Evolutionary conservation across 1,140 invertebrate species (phyloP), one percentile per base, ranked within the genome.

Genomic region (Trachymyrmex cornetzi): DNA sequence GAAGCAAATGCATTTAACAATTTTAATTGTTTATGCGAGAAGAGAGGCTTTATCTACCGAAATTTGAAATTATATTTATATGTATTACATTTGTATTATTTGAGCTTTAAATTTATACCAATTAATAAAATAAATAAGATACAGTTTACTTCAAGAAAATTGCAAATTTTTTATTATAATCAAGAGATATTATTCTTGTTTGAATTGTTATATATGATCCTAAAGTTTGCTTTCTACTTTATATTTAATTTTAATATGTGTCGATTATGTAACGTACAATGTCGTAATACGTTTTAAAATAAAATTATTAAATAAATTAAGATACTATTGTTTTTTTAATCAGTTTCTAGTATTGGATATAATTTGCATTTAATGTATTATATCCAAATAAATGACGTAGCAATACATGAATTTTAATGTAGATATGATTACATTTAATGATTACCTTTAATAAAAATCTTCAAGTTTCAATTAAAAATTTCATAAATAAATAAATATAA

Each of bases 1-100:
- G 38, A 82, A 82, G 24, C 67, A 61, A 67, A 48, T 74, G n/a
- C 27, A 57, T 63, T 75, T 61, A 74, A 27, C 38, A 27, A 34
- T 84, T 84, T 84, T 74, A 61, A 84, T 84, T 75, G 57, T 75
- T 75, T 84, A 57, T 27, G n/a, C 80, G n/a, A 59, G 27, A 4
- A 1, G 9, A 34, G 14, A 61, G 14, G 19, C 19, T 84, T 84
- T 50, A 38, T 22, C 27, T 34, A 74, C 24, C 24, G n/a, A 19
- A 22, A 74, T 84, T 74, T 84, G 9, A 14, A 3, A 16, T 22
- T 50, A 12, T 24, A 38, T n/a, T 16, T 55, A 30, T 63, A 27
- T 55, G n/a, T 38, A 11, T 9, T 44, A 44, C 3, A 44, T 44
- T 44, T 44, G 38, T 30, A 74, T 61, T 57, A 4, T 27, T 50